Base-by-base conservation (phyloP, 2,888 invertebrate species). In the Metalampra italica region DNA sequence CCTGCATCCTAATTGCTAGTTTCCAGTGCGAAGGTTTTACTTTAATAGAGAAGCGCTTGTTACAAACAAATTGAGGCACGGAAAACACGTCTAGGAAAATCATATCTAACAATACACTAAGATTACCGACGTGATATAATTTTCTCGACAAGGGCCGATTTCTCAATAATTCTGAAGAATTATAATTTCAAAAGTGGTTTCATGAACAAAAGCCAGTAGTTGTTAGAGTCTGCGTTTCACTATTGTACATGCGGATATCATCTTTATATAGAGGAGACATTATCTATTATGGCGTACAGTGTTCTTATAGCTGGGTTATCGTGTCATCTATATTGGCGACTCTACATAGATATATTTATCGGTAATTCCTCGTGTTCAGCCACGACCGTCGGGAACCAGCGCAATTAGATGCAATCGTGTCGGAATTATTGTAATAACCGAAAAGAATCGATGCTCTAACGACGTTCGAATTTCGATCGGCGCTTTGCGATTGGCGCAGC, bases 371-470 rank as follows among this genome's bases (percentile, higher is more conserved):
- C 67, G 71, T 75, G 64, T 71, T 75, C 67, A 56, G 63, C 70
- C 78, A 77, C 78, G 79, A 79, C 78, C 75, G 64, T 77, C 77
- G 78, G 82, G 78, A 84, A 84, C 73, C 72, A 71, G 75, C 75
- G 81, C 87, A 88, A 89, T 89, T 88, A 89, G 80, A 77, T 75
- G 77, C 77, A 83, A 83, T 89, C 82, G 83, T 81, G 81, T 75
- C 64, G 78, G 75, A 86, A 88, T 89, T 88, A 89, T 89, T 88
- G 82, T 89, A 88, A 88, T 89, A 85, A 89, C 79, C 76, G 78
- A 87, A 88, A 87, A 87, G 78, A 86, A 86, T 86, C 78, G 80
- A 82, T 82, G 67, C 61, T 78, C 76, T 77, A 81, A 81, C 79
- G 75, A 82, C 71, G 74, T 69, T 62, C 67, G 75, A 82, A 71